Conservation (phyloP, 2,888 invertebrate genomes). For the Ischnus inquisitorius region DNA sequence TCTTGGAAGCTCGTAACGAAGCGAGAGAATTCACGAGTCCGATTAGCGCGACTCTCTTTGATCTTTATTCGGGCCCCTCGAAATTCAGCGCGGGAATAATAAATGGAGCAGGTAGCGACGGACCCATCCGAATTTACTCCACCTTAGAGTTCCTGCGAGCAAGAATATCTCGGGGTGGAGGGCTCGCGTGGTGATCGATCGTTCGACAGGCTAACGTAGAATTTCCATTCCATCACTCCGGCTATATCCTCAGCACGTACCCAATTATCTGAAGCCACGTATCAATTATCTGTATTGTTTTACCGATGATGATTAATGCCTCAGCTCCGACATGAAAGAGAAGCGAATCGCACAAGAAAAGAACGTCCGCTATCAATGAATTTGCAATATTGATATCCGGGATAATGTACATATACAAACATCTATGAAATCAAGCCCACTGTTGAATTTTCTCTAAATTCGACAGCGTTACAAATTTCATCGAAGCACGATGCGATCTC, state of each 20-base stretch:
- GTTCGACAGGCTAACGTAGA: constrained; percentile 72
- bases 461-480: too few species aligned
- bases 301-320: constrained; percentile 80
- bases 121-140: constrained; percentile 14
- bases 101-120: constrained; percentile 68
- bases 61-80: constrained; percentile 56
- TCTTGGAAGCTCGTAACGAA: constrained; percentile 35
- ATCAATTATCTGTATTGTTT: constrained; percentile 81
- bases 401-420: too few species aligned
- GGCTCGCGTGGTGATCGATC: constrained; percentile 77
- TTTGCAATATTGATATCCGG: not conserved
- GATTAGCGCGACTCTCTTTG: constrained; percentile 67
- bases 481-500: too few species aligned
- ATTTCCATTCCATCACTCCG: constrained; percentile 74
- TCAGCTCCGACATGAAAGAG: constrained; percentile 80
- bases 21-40: constrained; percentile 35
- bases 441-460: too few species aligned
- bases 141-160: constrained; percentile 1
- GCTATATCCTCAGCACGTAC: constrained; percentile 65
- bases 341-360: constrained; percentile 4
- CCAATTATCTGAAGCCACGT: constrained; percentile 80
- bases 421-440: too few species aligned
- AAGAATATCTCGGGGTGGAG: constrained; percentile 42
- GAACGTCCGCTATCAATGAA: constrained; percentile 86
- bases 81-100: constrained; percentile 61